Evolutionary conservation across 2,113 vertebrate species (phyloP).

Genomic region (Sialia sialis): DNA sequence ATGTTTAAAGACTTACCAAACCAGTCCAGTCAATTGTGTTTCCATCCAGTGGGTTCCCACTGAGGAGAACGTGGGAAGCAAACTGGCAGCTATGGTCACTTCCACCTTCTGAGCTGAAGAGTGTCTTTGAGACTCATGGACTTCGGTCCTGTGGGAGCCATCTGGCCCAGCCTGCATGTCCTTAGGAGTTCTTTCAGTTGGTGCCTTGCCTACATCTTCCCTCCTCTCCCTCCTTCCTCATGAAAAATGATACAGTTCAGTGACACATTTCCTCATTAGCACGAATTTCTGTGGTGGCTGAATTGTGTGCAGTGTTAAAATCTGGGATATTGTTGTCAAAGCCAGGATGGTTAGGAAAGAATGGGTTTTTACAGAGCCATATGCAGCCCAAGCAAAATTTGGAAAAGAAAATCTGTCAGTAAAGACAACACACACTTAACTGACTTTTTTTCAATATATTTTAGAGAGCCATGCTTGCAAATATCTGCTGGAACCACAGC

Average conservation of each 20-base stretch:
- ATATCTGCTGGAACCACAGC: not conserved
- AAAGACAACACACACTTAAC: not conserved
- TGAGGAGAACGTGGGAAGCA: not conserved
- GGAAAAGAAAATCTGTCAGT: not conserved
- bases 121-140: not conserved
- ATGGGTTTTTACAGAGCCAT: not conserved
- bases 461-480: not conserved
- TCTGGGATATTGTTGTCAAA: not conserved
- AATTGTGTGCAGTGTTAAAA: not conserved
- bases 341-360: not conserved
- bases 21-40: not conserved
- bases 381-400: not conserved
- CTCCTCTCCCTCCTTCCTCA: not conserved
- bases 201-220: not conserved
- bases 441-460: not conserved
- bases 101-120: not conserved
- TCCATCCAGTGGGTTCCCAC: not conserved
- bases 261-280: not conserved
- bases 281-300: not conserved
- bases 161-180: not conserved
- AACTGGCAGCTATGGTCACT: not conserved
- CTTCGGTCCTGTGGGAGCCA: not conserved
- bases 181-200: not conserved
- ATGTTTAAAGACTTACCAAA: not conserved
- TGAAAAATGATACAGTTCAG: not conserved